These are phyloP conservation scores for Stigmatopora argus DNA, from an alignment of 2,113 vertebrate genomes.

Conservation along the genomic window DNA sequence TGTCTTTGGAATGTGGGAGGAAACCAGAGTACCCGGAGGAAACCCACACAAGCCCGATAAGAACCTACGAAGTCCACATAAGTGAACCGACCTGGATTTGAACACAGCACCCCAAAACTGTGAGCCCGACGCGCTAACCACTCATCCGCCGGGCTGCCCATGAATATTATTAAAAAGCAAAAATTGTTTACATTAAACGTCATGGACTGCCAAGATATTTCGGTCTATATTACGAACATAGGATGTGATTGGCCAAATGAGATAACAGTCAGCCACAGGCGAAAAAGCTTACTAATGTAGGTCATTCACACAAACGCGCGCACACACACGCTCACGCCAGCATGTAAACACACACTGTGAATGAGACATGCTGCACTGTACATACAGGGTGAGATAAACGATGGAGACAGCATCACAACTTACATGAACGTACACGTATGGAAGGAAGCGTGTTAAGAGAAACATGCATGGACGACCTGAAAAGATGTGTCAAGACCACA, in stretches of 20 bases:
- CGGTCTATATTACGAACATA: neutral
- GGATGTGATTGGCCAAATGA: slow-evolving; percentile 47
- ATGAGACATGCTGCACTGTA: neutral
- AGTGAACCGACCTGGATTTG: no score
- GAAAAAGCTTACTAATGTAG: slow-evolving; percentile 48
- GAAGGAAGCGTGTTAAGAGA: no score
- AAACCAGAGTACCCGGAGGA: no score
- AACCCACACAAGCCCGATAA: no score
- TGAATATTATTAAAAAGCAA: neutral
- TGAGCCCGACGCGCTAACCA: no score
- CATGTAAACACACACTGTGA: slow-evolving; percentile 23
- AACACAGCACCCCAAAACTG: no score
- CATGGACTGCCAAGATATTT: slow-evolving; percentile 20
- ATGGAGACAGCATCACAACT: no score
- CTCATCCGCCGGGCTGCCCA: no score
- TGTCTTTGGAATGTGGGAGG: no score
- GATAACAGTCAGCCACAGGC: slow-evolving; percentile 42
- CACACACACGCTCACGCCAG: neutral
- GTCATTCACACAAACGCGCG: slow-evolving; percentile 18
- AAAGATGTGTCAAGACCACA: slow-evolving; percentile 15
- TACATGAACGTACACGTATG: no score
- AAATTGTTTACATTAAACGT: neutral
- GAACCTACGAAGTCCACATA: no score
- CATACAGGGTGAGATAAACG: no score
- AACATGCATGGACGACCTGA: slow-evolving; percentile 9